phyloP scores from a whole-genome alignment of 1,140 invertebrate species.

The Campoletis sonorensis region DNA sequence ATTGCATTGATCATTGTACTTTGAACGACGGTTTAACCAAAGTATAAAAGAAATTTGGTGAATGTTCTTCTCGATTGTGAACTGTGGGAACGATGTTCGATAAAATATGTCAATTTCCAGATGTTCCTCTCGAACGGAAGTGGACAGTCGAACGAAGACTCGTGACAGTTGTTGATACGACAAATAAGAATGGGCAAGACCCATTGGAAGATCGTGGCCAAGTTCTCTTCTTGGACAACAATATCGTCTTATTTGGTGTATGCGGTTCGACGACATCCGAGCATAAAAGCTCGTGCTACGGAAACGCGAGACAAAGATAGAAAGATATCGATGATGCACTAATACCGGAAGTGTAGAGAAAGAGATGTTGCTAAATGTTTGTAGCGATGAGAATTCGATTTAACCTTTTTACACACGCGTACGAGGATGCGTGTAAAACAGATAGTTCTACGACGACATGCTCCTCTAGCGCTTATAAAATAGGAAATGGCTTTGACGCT shows the following conservation, averaged over 20 bases:
- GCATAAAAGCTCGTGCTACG: not conserved
- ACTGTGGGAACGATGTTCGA: not conserved
- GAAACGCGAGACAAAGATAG: not conserved
- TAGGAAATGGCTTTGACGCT: constrained; percentile 29
- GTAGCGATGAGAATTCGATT: too few species aligned
- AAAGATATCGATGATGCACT: not conserved
- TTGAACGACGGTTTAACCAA: too few species aligned
- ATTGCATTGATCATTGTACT: too few species aligned
- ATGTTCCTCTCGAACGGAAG: not conserved
- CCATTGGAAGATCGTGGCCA: not conserved
- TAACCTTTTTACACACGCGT: too few species aligned
- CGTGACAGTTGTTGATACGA: constrained; percentile 30
- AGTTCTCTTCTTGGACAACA: not conserved
- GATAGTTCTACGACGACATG: not conserved
- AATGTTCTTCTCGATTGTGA: too few species aligned
- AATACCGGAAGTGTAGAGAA: not conserved
- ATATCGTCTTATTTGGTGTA: not conserved
- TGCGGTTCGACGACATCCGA: constrained; percentile 5
- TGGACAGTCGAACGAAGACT: not conserved
- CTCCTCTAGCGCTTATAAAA: constrained; percentile 25
- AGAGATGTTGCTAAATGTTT: not conserved
- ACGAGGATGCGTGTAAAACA: constrained; percentile 28
- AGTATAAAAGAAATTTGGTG: not conserved
- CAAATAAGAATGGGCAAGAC: not conserved
- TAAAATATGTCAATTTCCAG: constrained; percentile 4